phyloP scores from a whole-genome alignment of 2,888 invertebrate genomes.

The Macaria liturata region DNA sequence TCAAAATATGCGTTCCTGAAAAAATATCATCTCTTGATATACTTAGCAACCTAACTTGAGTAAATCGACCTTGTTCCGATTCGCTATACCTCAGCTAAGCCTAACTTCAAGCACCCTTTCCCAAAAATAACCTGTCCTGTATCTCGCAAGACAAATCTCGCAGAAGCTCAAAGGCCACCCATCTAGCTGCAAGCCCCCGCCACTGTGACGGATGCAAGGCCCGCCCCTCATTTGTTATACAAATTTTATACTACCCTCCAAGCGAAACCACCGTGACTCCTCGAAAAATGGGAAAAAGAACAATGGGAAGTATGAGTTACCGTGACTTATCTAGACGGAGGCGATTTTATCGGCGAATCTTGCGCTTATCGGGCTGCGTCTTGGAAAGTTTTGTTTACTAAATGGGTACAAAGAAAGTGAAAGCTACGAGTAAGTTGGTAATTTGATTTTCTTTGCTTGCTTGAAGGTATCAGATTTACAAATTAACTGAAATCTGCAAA shows the following conservation, averaged over 20 bases:
- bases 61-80: too few relatives aligned
- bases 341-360: constrained; percentile 30
- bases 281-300: constrained; percentile 57
- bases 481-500: too few relatives aligned
- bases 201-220: constrained; percentile 80
- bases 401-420: not conserved
- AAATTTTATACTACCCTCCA: constrained; percentile 82
- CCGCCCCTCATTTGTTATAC: constrained; percentile 83
- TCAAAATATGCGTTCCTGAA: too few relatives aligned
- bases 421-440: not conserved
- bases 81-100: too few relatives aligned
- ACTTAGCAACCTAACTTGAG: too few relatives aligned
- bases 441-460: too few relatives aligned
- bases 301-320: constrained; percentile 47
- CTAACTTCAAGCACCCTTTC: too few relatives aligned
- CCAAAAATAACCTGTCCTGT: too few relatives aligned
- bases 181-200: constrained; percentile 72
- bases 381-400: too few relatives aligned
- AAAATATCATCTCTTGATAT: too few relatives aligned
- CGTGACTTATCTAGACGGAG: constrained; percentile 36
- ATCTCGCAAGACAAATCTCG: constrained; percentile 9
- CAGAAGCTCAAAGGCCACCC: constrained; percentile 64
- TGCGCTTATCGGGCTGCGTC: constrained; percentile 4
- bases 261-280: constrained; percentile 60
- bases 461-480: too few relatives aligned